Conservation (phyloP, 2,113 vertebrate genomes). For the Phaethornis superciliosus region DNA sequence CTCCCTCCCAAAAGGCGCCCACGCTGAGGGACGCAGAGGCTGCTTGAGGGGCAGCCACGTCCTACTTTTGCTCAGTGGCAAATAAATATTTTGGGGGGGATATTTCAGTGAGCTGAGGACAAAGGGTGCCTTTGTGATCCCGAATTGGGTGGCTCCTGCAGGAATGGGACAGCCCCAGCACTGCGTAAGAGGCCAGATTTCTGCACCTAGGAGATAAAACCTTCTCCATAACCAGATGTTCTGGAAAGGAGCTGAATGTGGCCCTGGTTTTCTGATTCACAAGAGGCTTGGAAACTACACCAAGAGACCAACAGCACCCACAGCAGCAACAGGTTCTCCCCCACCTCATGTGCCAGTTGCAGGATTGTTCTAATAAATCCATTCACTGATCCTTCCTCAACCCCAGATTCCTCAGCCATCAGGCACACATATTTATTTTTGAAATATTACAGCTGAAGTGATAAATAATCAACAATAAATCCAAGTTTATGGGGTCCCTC, state of each 20-base stretch:
- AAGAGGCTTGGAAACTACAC: background rate
- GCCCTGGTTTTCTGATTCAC: background rate
- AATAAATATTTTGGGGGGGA: background rate
- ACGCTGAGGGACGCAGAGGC: background rate
- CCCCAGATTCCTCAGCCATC: background rate
- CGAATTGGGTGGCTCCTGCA: background rate
- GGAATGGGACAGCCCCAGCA: background rate
- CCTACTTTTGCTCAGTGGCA: fast-evolving
- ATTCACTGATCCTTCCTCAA: background rate
- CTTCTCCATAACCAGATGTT: background rate
- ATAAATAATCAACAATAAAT: constrained; percentile 15
- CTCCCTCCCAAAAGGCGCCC: background rate
- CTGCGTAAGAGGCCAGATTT: fast-evolving
- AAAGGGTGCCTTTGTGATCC: background rate
- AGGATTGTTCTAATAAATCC: background rate
- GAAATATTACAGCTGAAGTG: background rate
- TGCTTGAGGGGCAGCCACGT: background rate
- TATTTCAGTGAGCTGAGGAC: background rate
- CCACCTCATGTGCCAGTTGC: background rate
- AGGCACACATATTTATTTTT: background rate
- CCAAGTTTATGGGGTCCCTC: background rate
- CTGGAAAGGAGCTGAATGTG: background rate
- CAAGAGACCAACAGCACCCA: background rate
- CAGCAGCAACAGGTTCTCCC: background rate
- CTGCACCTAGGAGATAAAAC: background rate